phyloP scores from a whole-genome alignment of 2,797 vertebrate genomes.

The Lepidocolaptes lacrymiger region DNA sequence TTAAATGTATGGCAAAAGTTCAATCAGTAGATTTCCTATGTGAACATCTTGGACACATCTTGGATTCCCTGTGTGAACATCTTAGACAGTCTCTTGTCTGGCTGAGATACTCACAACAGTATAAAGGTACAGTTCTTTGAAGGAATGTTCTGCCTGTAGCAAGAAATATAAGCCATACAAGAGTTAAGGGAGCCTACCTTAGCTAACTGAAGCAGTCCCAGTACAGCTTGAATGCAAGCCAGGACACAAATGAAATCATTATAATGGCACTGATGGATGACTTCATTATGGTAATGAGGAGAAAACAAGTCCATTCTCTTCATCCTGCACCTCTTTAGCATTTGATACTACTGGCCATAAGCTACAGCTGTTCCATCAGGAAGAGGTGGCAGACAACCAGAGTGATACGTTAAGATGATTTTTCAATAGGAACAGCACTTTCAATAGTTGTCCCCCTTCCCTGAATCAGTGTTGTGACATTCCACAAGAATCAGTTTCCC shows the following conservation, averaged over 20 bases:
- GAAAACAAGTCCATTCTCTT: constrained; percentile 20
- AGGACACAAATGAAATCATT: constrained; percentile 16
- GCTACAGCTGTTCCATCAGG: not conserved
- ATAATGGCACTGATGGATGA: constrained; percentile 8
- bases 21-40: not conserved
- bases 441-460: not conserved
- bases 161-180: not conserved
- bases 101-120: not conserved
- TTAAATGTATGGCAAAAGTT: not conserved
- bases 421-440: not conserved
- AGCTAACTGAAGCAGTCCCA: not conserved
- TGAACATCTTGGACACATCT: not conserved
- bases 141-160: not conserved
- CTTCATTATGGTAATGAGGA: not conserved
- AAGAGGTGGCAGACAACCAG: not conserved
- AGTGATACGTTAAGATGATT: not conserved
- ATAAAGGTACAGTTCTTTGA: not conserved
- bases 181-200: not conserved
- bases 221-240: not conserved
- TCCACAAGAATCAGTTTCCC: not conserved
- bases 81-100: not conserved
- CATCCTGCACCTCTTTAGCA: constrained; percentile 18
- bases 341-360: not conserved
- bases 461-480: not conserved
- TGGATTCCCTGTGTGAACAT: not conserved